phyloP scores from a whole-genome alignment of 2,797 vertebrate species.

The Lacerta viridis region DNA sequence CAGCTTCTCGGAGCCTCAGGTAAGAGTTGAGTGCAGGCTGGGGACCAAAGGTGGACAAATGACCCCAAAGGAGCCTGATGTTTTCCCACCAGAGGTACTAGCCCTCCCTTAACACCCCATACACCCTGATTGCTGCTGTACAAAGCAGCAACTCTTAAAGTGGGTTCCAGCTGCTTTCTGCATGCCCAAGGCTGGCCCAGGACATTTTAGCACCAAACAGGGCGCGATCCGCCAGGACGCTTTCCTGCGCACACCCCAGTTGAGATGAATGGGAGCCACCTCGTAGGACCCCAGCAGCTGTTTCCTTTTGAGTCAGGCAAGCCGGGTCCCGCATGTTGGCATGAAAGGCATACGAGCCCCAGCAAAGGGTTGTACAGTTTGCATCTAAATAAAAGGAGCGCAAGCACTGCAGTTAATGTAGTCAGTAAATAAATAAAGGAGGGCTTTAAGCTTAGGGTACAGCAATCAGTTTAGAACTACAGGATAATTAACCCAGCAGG shows the following conservation, averaged over 20 bases:
- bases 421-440: slow-evolving; percentile 88
- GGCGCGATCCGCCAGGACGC: not conserved
- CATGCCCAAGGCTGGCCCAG: no score
- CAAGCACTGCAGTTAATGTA: slow-evolving; percentile 81
- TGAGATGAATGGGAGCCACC: not conserved
- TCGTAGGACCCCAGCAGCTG: not conserved
- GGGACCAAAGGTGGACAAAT: no score
- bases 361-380: rapidly evolving
- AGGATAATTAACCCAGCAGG: slow-evolving; percentile 84
- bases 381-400: slow-evolving; percentile 55
- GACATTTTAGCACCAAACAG: rapidly evolving
- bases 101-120: no score
- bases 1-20: no score
- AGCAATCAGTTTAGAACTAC: slow-evolving; percentile 84
- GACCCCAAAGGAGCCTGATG: no score
- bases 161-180: not conserved
- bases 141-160: not conserved
- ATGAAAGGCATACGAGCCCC: not conserved
- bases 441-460: slow-evolving; percentile 83
- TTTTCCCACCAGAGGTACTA: no score
- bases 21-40: no score
- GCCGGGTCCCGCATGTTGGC: not conserved
- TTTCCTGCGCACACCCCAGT: not conserved
- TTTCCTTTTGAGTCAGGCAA: no score
- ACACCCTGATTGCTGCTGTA: no score